Evolutionary conservation across 1,140 invertebrate genomes (phyloP).

Genomic region (Tetragnatha versicolor): DNA sequence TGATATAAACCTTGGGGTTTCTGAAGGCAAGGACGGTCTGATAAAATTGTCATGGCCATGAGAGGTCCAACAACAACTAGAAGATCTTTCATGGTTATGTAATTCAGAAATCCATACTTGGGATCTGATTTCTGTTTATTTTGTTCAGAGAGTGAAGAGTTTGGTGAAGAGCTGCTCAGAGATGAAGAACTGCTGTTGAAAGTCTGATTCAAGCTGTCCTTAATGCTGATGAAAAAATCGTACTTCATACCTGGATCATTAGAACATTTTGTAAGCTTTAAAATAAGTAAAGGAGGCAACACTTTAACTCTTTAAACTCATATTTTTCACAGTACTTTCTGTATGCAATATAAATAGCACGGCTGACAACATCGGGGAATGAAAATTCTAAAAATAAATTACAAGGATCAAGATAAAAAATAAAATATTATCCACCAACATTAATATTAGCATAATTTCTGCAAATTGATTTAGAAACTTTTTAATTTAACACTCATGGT

Average conservation of each 20-base stretch:
- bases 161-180: conserved; percentile 4
- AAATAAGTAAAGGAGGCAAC: too few species aligned
- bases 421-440: too few species aligned
- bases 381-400: too few species aligned
- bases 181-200: conserved; percentile 18
- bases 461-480: too few species aligned
- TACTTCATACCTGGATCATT: conserved; percentile 1
- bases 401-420: too few species aligned
- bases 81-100: background rate
- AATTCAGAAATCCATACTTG: conserved; percentile 23
- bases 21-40: conserved; percentile 21
- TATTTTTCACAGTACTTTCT: too few species aligned
- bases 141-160: background rate
- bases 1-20: conserved; percentile 24
- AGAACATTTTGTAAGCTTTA: too few species aligned
- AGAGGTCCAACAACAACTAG: background rate
- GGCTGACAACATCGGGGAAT: too few species aligned
- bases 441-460: too few species aligned
- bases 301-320: too few species aligned
- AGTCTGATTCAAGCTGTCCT: conserved; percentile 4
- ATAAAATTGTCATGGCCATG: conserved; percentile 1
- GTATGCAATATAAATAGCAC: too few species aligned
- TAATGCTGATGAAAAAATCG: conserved; percentile 35
- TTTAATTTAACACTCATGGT: too few species aligned
- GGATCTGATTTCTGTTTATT: background rate